phyloP scores from a whole-genome alignment of 1,140 invertebrate species.

The Wiebesia pumilae region DNA sequence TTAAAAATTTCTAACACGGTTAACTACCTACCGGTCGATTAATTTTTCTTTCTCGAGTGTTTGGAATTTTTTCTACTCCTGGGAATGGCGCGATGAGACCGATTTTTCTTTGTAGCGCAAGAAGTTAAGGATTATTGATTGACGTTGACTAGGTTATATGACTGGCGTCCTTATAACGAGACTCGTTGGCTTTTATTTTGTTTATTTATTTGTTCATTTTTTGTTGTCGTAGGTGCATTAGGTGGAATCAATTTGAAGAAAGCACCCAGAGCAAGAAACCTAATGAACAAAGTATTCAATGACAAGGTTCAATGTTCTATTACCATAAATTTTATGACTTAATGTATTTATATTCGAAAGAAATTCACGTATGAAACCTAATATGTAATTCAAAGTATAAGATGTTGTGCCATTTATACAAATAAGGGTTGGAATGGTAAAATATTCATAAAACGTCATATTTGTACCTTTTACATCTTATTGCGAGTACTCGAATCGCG shows the following conservation, averaged over 20 bases:
- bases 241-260: no score
- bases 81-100: not conserved
- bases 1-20: not conserved
- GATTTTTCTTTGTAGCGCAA: not conserved
- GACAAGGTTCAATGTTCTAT: no score
- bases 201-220: no score
- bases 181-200: not conserved
- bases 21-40: not conserved
- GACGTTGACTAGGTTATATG: no score
- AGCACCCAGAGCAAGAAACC: no score
- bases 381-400: not conserved
- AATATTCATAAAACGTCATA: not conserved
- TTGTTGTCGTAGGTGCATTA: no score
- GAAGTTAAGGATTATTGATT: not conserved
- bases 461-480: not conserved
- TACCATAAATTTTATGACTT: not conserved
- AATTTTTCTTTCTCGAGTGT: constrained; percentile 19
- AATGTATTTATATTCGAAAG: not conserved
- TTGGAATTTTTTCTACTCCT: constrained; percentile 5
- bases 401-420: not conserved
- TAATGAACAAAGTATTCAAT: no score
- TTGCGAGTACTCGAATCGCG: not conserved
- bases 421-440: not conserved
- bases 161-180: no score
- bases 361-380: not conserved